These are phyloP conservation scores for Lepidochitona cinerea DNA, from an alignment of 2,888 invertebrate genomes.

Conservation along the genomic window DNA sequence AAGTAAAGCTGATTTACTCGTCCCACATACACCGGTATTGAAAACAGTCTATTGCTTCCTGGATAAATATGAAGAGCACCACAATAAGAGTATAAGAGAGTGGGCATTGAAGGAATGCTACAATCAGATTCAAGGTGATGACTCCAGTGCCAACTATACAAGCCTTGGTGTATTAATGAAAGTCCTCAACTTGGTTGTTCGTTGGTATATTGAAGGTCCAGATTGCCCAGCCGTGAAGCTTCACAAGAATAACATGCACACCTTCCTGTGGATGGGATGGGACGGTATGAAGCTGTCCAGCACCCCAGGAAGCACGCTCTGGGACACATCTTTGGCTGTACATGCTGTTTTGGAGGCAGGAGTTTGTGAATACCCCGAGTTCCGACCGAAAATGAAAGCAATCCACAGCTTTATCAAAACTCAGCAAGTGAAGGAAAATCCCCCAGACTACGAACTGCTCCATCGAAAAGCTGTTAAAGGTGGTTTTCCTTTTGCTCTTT, in stretches of 20 bases:
- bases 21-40: not conserved
- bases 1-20: not conserved
- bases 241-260: not conserved
- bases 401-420: not conserved
- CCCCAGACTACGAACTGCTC: not conserved
- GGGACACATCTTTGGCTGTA: not conserved
- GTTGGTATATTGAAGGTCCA: not conserved
- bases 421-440: not conserved
- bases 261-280: conserved; percentile 2
- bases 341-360: not conserved
- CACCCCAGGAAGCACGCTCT: not conserved
- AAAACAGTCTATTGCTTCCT: not conserved
- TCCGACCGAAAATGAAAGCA: not conserved
- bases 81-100: not conserved
- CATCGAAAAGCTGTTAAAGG: not conserved
- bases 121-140: not conserved
- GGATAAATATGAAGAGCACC: conserved; percentile 4
- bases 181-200: not conserved
- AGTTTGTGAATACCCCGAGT: not conserved
- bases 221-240: not conserved
- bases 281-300: conserved; percentile 3
- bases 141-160: not conserved
- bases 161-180: not conserved
- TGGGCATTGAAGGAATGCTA: not conserved
- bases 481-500: not conserved